These are phyloP conservation scores for Lycophotia porphyrea DNA, from an alignment of 2,888 invertebrate species.

Conservation along the genomic window DNA sequence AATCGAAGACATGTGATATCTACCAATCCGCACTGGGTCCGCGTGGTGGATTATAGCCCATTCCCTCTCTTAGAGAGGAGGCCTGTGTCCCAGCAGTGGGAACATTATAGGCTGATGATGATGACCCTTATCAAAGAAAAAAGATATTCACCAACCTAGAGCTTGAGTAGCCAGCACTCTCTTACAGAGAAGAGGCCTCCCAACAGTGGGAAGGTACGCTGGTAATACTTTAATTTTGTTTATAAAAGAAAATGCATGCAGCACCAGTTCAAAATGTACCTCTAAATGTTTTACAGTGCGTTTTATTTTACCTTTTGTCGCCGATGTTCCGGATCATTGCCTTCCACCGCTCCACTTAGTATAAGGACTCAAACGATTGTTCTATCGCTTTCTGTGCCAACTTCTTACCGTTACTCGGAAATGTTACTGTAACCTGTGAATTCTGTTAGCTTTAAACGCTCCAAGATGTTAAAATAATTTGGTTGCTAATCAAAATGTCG, in stretches of 20 bases:
- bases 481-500: background rate
- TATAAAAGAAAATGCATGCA: background rate
- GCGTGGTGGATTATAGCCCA: no score
- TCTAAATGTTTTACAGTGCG: constrained; percentile 7
- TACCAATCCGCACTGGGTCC: no score
- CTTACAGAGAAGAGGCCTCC: background rate
- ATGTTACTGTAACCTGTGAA: background rate
- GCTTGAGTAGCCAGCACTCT: background rate
- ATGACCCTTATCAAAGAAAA: background rate
- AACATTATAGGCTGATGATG: no score
- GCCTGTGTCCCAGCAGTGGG: no score
- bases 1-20: no score
- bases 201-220: background rate
- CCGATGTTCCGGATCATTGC: constrained; percentile 29
- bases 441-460: background rate
- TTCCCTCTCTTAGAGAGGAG: no score
- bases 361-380: constrained; percentile 21
- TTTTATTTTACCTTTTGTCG: constrained; percentile 24
- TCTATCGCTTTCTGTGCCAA: constrained; percentile 13
- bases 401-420: constrained; percentile 12
- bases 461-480: background rate
- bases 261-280: background rate
- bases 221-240: background rate
- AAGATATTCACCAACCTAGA: background rate
- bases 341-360: constrained; percentile 22